phyloP scores from a whole-genome alignment of 2,797 vertebrate genomes.

The Chromis chromis region DNA sequence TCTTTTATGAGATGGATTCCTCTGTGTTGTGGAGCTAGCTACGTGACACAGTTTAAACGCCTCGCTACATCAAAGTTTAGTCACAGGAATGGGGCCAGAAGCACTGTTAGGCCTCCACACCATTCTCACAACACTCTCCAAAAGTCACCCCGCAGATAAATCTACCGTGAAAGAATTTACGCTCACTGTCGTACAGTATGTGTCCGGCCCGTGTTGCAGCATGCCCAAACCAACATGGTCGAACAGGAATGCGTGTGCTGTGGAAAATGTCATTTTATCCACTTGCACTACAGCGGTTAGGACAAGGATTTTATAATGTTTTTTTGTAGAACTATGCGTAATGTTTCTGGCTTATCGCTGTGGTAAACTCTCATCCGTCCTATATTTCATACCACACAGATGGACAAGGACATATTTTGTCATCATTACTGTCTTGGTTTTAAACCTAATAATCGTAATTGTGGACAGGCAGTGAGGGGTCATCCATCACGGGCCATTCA shows the following conservation, averaged over 20 bases:
- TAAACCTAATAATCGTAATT: slow-evolving; percentile 49
- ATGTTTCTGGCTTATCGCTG: slow-evolving; percentile 69
- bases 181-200: slow-evolving; percentile 63
- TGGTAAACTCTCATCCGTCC: slow-evolving; percentile 45
- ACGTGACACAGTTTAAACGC: slow-evolving; percentile 72
- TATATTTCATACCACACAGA: slow-evolving; percentile 46
- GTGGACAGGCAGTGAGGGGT: slow-evolving; percentile 34
- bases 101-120: slow-evolving; percentile 54
- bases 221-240: slow-evolving; percentile 78
- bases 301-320: slow-evolving; percentile 53
- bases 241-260: slow-evolving; percentile 70
- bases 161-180: slow-evolving; percentile 76
- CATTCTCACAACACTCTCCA: slow-evolving; percentile 59
- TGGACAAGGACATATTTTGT: slow-evolving; percentile 54
- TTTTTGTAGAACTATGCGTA: slow-evolving; percentile 56
- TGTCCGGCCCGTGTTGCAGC: slow-evolving; percentile 74
- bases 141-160: slow-evolving; percentile 77
- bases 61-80: slow-evolving; percentile 74
- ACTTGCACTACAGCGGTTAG: slow-evolving; percentile 55
- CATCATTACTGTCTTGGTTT: slow-evolving; percentile 56
- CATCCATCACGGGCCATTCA: slow-evolving; percentile 38
- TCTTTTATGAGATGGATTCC: slow-evolving; percentile 78
- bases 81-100: slow-evolving; percentile 65
- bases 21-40: slow-evolving; percentile 66
- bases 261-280: slow-evolving; percentile 75